Evolutionary conservation across 2,797 vertebrate species (phyloP), one percentile per base, ranked within the genome.

Genomic region (Pampus argenteus): DNA sequence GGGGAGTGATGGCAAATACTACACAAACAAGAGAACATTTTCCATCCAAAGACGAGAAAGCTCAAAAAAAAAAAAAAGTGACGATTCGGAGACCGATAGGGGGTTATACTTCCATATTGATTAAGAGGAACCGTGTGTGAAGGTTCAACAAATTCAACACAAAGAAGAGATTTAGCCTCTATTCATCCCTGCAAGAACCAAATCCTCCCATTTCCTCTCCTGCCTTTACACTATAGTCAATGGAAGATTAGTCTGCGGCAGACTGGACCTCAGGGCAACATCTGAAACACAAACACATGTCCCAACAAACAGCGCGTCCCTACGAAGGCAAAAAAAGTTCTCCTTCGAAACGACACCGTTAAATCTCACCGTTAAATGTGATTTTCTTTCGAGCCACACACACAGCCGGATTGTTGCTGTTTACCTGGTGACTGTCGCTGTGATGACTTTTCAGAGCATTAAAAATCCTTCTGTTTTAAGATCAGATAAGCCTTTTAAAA

Each of bases 191-290:
- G 72, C 65, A 47, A 47, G 59, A 75, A 66, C 56, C 36, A 80
- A 89, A 88, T 80, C 76, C 78, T 58, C 52, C 71, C 65, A 60
- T 76, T 88, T 89, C 78, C 85, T 84, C 59, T 49, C 71, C 54
- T 49, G 29, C 42, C 63, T 76, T 76, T 42, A 76, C 62, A 42
- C 45, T 66, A 14, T 10, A 81, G 74, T 85, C 80, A 85, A 81
- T 75, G 71, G 64, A 67, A 81, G 78, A 85, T 89, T 66, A 52
- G 71, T 40, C 31, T 22, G 73, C 22, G 38, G 50, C 45, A 54
- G 54, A 50, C 36, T 45, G 22, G 69, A 74, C 60, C 72, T 71
- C 23, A 18, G 63, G 63, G 67, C 78, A 76, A 70, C 63, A 65
- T 45, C 44, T 67, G 65, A 73, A 28, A 64, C 64, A 62, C 49